A percentile compares a stretch with the other conserved stretches of the same genome.
Conservation (phyloP, 2,888 invertebrate species). For the Hydropsyche betteni region DNA sequence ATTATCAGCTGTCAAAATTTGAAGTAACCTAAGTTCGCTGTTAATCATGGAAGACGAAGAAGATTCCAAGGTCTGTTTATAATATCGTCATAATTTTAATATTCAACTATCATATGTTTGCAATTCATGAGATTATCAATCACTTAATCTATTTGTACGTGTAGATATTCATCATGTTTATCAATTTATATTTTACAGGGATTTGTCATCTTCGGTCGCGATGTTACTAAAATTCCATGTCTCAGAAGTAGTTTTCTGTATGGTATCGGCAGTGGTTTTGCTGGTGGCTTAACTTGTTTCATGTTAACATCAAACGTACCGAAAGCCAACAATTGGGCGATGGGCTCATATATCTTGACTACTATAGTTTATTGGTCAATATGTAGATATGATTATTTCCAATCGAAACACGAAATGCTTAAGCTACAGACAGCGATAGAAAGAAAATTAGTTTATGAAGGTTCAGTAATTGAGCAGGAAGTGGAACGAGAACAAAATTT, state of each 20-base stretch:
- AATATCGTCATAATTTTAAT: background rate
- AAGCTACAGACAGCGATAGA: slow-evolving; percentile 70
- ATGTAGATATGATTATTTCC: slow-evolving; percentile 76
- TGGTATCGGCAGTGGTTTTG: slow-evolving; percentile 76
- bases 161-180: too few relatives aligned
- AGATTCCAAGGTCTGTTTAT: slow-evolving; percentile 13
- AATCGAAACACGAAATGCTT: slow-evolving; percentile 71
- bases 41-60: slow-evolving; percentile 34
- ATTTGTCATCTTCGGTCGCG: slow-evolving; percentile 73
- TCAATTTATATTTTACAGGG: slow-evolving; percentile 61
- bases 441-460: slow-evolving; percentile 70
- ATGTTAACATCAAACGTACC: slow-evolving; percentile 76
- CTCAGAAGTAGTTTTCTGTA: slow-evolving; percentile 80
- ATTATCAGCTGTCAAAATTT: background rate
- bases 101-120: background rate
- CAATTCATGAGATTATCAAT: background rate
- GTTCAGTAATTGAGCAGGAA: slow-evolving; percentile 66
- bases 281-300: slow-evolving; percentile 73
- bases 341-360: slow-evolving; percentile 71
- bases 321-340: slow-evolving; percentile 71
- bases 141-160: too few relatives aligned
- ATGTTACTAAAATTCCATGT: slow-evolving; percentile 80
- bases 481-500: slow-evolving; percentile 55
- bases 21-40: background rate
- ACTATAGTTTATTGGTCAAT: slow-evolving; percentile 76